phyloP scores from a whole-genome alignment of 1,140 invertebrate genomes.

The Drosophila navojoa region DNA sequence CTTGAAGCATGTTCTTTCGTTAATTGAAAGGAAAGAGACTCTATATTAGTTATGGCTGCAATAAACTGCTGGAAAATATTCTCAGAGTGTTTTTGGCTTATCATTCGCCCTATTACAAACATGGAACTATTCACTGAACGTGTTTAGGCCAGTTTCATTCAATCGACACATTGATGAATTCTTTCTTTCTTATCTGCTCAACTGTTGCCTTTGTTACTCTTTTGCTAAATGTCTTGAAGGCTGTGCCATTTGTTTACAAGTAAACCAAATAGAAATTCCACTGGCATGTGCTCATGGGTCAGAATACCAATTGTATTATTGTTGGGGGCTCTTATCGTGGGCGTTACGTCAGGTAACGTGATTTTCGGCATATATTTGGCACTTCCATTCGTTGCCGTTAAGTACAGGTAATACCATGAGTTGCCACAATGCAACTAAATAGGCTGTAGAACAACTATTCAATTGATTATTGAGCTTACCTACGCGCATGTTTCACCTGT shows the following conservation, averaged over 20 bases:
- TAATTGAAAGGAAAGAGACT: neutral
- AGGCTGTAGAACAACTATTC: neutral
- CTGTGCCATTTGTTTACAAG: constrained; percentile 45
- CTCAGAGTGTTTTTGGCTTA: no score
- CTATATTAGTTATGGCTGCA: no score
- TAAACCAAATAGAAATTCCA: constrained; percentile 52
- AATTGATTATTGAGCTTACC: constrained; percentile 2
- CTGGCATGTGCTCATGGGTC: constrained; percentile 55
- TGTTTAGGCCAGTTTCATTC: no score
- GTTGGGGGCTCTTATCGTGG: constrained; percentile 46
- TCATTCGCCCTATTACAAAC: no score
- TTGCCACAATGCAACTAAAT: constrained; percentile 1
- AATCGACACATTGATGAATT: neutral
- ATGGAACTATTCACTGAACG: no score
- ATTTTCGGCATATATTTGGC: constrained; percentile 33
- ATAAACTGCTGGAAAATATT: neutral
- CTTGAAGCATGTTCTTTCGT: neutral
- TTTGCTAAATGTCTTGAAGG: constrained; percentile 45
- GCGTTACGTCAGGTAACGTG: constrained; percentile 49
- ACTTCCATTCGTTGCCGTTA: constrained; percentile 20
- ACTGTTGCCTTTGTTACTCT: constrained; percentile 30
- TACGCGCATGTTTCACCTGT: neutral
- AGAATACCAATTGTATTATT: constrained; percentile 38
- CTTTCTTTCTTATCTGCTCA: constrained; percentile 23
- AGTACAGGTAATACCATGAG: constrained; percentile 10